phyloP scores from a whole-genome alignment of 2,113 vertebrate genomes.

The Lutjanus erythropterus region DNA sequence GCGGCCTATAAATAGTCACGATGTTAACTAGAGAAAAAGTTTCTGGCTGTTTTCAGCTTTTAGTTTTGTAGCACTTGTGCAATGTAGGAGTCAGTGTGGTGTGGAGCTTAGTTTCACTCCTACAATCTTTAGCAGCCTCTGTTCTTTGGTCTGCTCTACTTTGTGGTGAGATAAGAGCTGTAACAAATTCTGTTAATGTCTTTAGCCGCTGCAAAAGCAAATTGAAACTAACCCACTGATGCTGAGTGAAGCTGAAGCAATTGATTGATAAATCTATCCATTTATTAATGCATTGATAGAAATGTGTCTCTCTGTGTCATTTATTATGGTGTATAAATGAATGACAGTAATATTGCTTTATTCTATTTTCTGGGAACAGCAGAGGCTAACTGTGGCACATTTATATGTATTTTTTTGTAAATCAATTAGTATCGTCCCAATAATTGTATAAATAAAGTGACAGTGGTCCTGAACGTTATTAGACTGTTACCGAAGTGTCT shows the following conservation, averaged over 20 bases:
- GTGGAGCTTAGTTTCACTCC: conserved; percentile 24
- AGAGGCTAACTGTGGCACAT: not conserved
- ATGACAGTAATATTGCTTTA: not conserved
- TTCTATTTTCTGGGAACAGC: not conserved
- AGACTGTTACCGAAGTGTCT: not conserved
- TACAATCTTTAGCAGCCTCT: conserved; percentile 2
- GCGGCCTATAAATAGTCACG: conserved; percentile 1
- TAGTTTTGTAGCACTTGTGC: conserved; percentile 2
- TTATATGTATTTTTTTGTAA: not conserved
- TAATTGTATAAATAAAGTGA: not conserved
- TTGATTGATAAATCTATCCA: not conserved
- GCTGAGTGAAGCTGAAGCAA: not conserved
- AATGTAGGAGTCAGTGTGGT: conserved; percentile 19
- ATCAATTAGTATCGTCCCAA: no score
- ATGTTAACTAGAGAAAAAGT: not conserved
- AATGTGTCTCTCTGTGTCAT: not conserved
- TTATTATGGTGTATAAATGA: not conserved
- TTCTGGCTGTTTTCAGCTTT: not conserved
- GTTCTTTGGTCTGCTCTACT: not conserved
- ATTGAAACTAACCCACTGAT: not conserved
- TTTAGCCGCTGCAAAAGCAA: conserved; percentile 25
- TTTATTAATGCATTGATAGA: no score
- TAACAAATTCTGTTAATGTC: conserved; percentile 3
- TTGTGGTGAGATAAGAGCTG: not conserved
- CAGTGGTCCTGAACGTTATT: not conserved